phyloP scores from a whole-genome alignment of 2,888 invertebrate genomes.

The Lasius platythorax region DNA sequence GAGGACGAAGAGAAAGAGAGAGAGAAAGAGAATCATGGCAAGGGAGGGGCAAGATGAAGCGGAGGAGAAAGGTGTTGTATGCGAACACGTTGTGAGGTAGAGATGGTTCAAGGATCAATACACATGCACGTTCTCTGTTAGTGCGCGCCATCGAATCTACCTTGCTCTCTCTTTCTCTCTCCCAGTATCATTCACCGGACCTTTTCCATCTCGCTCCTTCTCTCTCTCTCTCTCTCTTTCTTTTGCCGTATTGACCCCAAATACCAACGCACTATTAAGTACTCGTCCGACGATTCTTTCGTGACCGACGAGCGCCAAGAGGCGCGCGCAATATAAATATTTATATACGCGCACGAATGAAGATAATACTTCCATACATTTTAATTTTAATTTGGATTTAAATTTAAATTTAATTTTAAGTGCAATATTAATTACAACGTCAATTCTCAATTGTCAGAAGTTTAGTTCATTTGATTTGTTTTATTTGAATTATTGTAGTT shows the following conservation, averaged over 20 bases:
- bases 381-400: too few relatives aligned
- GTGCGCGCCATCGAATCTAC: slow-evolving; percentile 59
- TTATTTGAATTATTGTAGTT: neutral
- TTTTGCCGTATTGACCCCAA: slow-evolving; percentile 78
- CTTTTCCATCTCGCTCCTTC: slow-evolving; percentile 42
- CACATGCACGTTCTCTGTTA: slow-evolving; percentile 53
- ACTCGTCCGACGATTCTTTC: slow-evolving; percentile 74
- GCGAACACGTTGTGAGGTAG: slow-evolving; percentile 69
- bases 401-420: too few relatives aligned
- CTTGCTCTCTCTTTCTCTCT: slow-evolving; percentile 57
- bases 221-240: slow-evolving; percentile 32
- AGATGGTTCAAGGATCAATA: slow-evolving; percentile 78
- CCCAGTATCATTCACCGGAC: slow-evolving; percentile 6
- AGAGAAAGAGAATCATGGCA: slow-evolving; percentile 9
- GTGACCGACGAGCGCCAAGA: slow-evolving; percentile 63
- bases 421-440: too few relatives aligned
- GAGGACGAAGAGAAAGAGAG: neutral
- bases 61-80: slow-evolving; percentile 77
- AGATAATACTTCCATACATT: slow-evolving; percentile 42
- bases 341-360: slow-evolving; percentile 60
- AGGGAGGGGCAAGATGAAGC: slow-evolving; percentile 54
- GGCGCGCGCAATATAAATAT: slow-evolving; percentile 65
- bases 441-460: too few relatives aligned
- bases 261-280: slow-evolving; percentile 78
- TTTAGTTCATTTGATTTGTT: too few relatives aligned